These are phyloP conservation scores for Ptychoptera albimana DNA, from an alignment of 2,888 invertebrate genomes.

Conservation along the genomic window DNA sequence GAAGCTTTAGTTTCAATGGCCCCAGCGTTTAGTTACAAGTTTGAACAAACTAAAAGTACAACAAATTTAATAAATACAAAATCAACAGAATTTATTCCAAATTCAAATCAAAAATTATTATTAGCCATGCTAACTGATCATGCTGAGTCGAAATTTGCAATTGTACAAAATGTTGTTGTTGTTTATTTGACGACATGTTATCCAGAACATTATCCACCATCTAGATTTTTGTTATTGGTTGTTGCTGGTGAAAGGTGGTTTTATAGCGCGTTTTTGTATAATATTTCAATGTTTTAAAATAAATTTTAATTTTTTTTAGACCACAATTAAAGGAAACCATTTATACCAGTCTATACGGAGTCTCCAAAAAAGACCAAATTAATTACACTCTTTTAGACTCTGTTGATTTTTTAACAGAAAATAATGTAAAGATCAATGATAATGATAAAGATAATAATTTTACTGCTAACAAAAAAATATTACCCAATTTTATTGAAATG, in stretches of 20 bases:
- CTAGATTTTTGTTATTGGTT: conserved; percentile 63
- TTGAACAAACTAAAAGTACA: conserved; percentile 5
- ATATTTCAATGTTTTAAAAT: background rate
- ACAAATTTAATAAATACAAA: conserved; percentile 16
- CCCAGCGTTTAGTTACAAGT: conserved; percentile 38
- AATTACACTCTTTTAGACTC: conserved; percentile 29
- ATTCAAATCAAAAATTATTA: conserved; percentile 32
- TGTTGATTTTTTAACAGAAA: conserved; percentile 27
- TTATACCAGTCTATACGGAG: conserved; percentile 44
- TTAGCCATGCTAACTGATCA: conserved; percentile 54
- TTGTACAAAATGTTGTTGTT: conserved; percentile 69
- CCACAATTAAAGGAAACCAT: conserved; percentile 27
- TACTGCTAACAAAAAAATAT: conserved; percentile 25
- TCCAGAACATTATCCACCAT: conserved; percentile 63
- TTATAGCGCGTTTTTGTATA: background rate
- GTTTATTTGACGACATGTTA: conserved; percentile 70
- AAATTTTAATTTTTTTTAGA: conserved; percentile 11
- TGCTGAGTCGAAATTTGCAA: conserved; percentile 59
- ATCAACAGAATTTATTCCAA: conserved; percentile 25
- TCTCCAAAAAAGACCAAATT: conserved; percentile 38
- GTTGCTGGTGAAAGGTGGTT: conserved; percentile 70
- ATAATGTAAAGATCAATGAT: background rate
- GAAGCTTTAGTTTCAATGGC: conserved; percentile 55
- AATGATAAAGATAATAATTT: conserved; percentile 22
- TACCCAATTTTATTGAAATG: conserved; percentile 59